A percentile compares a stretch with the other conserved stretches of the same genome.
phyloP scores from a whole-genome alignment of 2,113 vertebrate species.

The Bambusicola thoracicus region DNA sequence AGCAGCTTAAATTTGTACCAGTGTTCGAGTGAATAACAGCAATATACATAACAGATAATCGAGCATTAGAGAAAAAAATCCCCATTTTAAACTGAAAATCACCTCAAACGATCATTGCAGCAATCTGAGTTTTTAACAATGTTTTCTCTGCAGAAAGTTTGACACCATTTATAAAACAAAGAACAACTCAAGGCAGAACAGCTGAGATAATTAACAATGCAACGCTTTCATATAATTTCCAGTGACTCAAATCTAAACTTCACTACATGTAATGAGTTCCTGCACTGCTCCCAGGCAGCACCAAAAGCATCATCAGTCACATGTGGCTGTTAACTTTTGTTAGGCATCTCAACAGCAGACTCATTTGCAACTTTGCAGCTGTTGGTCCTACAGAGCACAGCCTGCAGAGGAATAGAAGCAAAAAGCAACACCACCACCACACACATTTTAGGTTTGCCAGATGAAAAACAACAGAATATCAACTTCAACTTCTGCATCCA shows the following conservation, averaged over 20 bases:
- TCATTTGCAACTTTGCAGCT: neutral
- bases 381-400: neutral
- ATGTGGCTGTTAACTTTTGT: neutral
- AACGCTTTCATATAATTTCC: neutral
- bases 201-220: constrained; percentile 6
- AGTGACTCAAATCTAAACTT: neutral
- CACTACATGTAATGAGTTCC: neutral
- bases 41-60: neutral
- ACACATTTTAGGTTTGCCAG: neutral
- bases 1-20: neutral
- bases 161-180: neutral
- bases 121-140: neutral
- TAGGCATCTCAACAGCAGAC: neutral
- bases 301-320: neutral
- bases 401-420: neutral
- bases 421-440: neutral
- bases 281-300: neutral
- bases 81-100: neutral
- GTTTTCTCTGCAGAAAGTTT: neutral
- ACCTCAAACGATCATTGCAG: neutral
- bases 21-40: neutral
- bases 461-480: neutral
- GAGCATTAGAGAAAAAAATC: neutral
- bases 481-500: neutral
- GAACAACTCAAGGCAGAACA: neutral